phyloP scores from a whole-genome alignment of 2,797 vertebrate genomes.

The Sylvia borin region DNA sequence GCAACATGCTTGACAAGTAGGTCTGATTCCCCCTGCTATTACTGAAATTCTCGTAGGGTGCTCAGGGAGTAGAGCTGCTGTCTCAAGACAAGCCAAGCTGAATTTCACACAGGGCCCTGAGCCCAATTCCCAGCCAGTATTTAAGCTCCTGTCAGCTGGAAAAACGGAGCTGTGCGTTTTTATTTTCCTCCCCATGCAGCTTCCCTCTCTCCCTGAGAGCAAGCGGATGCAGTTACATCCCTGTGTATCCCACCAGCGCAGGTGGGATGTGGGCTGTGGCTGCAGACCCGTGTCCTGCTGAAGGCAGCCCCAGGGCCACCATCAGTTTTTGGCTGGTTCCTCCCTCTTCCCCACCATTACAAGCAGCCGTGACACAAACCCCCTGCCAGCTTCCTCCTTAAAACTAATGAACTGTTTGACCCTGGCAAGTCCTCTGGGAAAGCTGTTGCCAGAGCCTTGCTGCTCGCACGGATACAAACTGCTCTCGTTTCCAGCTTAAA shows the following conservation, averaged over 20 bases:
- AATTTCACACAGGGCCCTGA: background rate
- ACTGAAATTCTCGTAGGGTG: background rate
- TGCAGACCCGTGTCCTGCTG: background rate
- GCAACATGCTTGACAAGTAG: background rate
- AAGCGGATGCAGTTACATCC: background rate
- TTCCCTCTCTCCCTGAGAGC: background rate
- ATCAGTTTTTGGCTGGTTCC: background rate
- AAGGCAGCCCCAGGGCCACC: background rate
- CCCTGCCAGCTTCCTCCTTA: constrained; percentile 35
- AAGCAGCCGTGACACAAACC: background rate
- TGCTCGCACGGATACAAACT: constrained; percentile 6
- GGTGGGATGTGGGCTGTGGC: background rate
- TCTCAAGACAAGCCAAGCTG: background rate
- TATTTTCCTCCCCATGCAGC: background rate
- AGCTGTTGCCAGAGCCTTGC: constrained; percentile 1
- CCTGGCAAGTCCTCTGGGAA: constrained; percentile 31
- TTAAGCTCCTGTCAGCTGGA: constrained; percentile 29
- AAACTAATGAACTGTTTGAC: constrained; percentile 53
- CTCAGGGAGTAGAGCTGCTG: background rate
- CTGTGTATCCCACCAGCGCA: accelerated
- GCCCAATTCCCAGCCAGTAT: background rate
- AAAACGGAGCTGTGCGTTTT: background rate
- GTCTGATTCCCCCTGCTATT: constrained; percentile 7
- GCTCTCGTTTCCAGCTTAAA: constrained; percentile 47
- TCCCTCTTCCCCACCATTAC: accelerated